Conservation (phyloP, 1,140 invertebrate species). For the Solen grandis region DNA sequence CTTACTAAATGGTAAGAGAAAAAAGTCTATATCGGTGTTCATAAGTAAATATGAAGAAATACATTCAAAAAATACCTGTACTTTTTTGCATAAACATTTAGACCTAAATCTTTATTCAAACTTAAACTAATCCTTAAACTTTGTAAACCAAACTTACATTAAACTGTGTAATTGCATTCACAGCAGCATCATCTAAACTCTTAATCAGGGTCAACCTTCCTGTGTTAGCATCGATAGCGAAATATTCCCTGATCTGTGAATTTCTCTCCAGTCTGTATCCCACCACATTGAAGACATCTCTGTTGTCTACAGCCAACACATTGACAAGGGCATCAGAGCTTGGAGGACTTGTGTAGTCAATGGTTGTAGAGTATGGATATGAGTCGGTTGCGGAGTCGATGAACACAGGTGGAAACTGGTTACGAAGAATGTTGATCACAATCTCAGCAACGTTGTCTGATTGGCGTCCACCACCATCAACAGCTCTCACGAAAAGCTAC, state of each 20-base stretch:
- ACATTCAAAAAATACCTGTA: no score
- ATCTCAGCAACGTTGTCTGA: slow-evolving; percentile 7
- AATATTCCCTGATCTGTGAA: background rate
- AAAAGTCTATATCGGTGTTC: no score
- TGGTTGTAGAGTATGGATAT: slow-evolving; percentile 15
- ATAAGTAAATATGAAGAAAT: no score
- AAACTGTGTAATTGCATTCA: background rate
- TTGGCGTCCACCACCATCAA: slow-evolving; percentile 19
- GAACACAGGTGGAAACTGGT: slow-evolving; percentile 2
- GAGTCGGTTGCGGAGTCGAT: background rate
- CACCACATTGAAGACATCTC: slow-evolving; percentile 30
- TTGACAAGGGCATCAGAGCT: background rate
- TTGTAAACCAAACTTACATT: slow-evolving; percentile 18
- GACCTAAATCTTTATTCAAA: no score
- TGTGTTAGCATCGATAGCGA: background rate
- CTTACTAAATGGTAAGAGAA: no score
- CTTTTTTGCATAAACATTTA: no score
- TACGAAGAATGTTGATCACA: slow-evolving; percentile 9
- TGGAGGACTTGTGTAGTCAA: background rate
- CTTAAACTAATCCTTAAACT: no score
- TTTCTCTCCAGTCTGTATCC: slow-evolving; percentile 9
- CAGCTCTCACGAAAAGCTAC: slow-evolving; percentile 35
- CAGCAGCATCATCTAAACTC: slow-evolving; percentile 2
- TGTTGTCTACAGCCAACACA: slow-evolving; percentile 17
- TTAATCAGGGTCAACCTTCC: slow-evolving; percentile 10